Evolutionary conservation across 2,113 vertebrate genomes (phyloP).

Genomic region (Tetrax tetrax): DNA sequence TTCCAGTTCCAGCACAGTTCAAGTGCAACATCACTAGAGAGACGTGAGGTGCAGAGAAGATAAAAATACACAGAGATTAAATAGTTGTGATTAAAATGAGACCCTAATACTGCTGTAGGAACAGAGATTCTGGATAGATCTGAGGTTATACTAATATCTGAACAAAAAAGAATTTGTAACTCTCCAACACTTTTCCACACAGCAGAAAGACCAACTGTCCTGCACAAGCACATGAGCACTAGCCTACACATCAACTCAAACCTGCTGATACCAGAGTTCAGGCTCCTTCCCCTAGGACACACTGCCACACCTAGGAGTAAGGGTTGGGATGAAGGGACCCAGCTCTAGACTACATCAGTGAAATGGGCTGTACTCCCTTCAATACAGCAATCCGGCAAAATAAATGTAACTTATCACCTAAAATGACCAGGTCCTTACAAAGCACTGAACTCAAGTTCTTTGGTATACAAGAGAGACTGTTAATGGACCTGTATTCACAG

Average conservation of each 20-base stretch:
- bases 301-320: not conserved
- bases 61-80: not conserved
- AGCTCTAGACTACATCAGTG: accelerated
- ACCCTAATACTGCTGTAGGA: not conserved
- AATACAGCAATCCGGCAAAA: not conserved
- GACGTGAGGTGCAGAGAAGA: accelerated
- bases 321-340: not conserved
- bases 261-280: not conserved
- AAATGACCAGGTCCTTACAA: not conserved
- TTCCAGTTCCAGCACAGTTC: not conserved
- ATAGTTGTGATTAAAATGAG: not conserved
- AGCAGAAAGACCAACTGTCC: not conserved
- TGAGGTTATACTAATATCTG: not conserved
- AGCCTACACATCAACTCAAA: not conserved
- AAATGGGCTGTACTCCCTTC: not conserved
- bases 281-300: not conserved
- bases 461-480: not conserved
- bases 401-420: too few relatives aligned
- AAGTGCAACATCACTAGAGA: not conserved
- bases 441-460: not conserved
- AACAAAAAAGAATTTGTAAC: not conserved
- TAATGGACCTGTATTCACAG: not conserved
- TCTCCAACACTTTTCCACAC: not conserved
- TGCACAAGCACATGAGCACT: accelerated
- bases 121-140: not conserved